Base-by-base conservation (phyloP, 2,888 invertebrate species). In the Thereva nobilitata region DNA sequence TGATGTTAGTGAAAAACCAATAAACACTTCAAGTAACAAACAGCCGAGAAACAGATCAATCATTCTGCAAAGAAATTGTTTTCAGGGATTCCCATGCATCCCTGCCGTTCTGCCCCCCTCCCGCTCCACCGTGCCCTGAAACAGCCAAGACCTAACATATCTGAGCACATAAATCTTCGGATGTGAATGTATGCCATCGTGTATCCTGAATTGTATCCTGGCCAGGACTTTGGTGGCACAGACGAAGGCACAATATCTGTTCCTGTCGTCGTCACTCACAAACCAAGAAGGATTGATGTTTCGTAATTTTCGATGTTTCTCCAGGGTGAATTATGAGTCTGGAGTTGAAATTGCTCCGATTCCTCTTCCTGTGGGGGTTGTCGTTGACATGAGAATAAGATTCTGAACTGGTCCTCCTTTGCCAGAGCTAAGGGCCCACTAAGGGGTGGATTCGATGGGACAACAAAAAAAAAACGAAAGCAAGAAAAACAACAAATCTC, bases 261-360 rank as follows among this genome's bases (percentile, higher is more conserved):
- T 61, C 41, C 61, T 61, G 61, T 61, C 61, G 61, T 61, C 61
- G 61, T 61, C 61, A 61, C 61, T 61, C 61, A 61, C 61, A 61
- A 61, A 61, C 61, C 61, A 41, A 61, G 61, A 61, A 61, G 61
- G 61, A 61, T 61, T 61, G 61, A 61, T 61, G 61, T 61, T 61
- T 61, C 61, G 61, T 61, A 61, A 61, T 61, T 61, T 61, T 61
- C 61, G 61, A 61, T 61, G 61, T 61, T 61, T 61, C 61, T 61
- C 61, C 49, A 50, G 50, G 37, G 61, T 61, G 61, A 61, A 61
- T 61, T 61, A 61, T 61, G 61, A 61, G 61, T 61, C 61, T 61
- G 61, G 61, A 41, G 50, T 40, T 61, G 61, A 61, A 61, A 61
- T 61, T 61, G 61, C 61, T 61, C 50, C 61, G 61, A 61, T 61